These are phyloP conservation scores for Onychostruthus taczanowskii DNA, from an alignment of 2,113 vertebrate species.

Conservation along the genomic window DNA sequence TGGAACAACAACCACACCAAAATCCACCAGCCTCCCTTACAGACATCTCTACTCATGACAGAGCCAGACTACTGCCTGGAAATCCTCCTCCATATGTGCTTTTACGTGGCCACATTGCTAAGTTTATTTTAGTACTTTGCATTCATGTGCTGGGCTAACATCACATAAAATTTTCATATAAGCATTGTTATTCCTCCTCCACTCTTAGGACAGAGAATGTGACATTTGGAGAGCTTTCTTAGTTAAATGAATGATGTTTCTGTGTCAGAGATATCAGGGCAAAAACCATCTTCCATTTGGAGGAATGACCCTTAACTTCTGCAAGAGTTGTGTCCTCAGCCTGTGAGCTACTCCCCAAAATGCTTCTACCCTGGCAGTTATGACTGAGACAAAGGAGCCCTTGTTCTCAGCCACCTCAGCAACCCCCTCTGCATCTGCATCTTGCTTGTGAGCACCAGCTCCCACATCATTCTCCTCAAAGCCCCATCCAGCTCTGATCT, in stretches of 20 bases:
- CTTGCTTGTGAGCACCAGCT: neutral
- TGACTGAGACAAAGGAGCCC: neutral
- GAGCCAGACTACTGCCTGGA: neutral
- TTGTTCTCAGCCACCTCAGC: neutral
- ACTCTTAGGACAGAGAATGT: neutral
- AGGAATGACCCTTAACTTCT: neutral
- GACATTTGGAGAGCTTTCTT: neutral
- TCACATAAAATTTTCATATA: neutral
- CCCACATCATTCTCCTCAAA: neutral
- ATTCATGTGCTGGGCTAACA: neutral
- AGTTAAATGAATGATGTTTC: neutral
- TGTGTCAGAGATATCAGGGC: neutral
- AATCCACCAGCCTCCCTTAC: neutral
- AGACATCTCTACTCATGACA: neutral
- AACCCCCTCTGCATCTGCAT: neutral
- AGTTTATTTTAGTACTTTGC: neutral
- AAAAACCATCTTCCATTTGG: neutral
- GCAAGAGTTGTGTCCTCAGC: neutral
- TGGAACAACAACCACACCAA: neutral
- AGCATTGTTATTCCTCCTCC: neutral
- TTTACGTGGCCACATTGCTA: neutral
- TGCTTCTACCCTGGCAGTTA: neutral
- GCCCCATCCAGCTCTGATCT: neutral
- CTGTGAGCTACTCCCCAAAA: neutral
- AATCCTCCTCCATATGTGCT: neutral